Conservation (phyloP, 2,888 invertebrate species). For the Poecilobothrus nobilitatus region DNA sequence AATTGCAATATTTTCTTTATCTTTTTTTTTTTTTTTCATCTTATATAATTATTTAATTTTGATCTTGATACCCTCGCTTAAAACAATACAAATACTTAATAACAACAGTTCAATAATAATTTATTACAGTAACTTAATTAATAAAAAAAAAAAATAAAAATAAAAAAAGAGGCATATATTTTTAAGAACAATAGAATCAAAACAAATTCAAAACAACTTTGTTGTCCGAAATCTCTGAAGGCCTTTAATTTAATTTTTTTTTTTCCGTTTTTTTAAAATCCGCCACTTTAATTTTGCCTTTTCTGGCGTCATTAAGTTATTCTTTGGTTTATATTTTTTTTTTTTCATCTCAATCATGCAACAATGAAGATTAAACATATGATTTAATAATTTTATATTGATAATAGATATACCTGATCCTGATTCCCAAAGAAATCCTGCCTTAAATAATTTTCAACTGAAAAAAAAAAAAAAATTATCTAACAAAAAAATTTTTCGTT, state of each 20-base stretch:
- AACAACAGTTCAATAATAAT: neutral
- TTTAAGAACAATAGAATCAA: neutral
- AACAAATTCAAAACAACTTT: too few relatives aligned
- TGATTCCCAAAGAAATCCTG: neutral
- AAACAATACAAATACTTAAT: neutral
- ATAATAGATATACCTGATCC: neutral
- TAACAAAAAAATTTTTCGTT: neutral
- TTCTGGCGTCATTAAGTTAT: neutral
- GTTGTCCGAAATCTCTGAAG: too few relatives aligned
- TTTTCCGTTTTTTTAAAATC: neutral
- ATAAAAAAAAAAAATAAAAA: neutral
- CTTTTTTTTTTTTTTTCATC: too few relatives aligned
- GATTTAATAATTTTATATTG: too few relatives aligned
- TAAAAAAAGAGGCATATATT: neutral
- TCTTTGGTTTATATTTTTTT: too few relatives aligned
- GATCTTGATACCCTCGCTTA: neutral
- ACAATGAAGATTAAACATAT: too few relatives aligned
- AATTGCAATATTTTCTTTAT: too few relatives aligned
- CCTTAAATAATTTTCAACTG: neutral
- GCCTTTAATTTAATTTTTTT: too few relatives aligned
- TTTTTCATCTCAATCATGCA: too few relatives aligned
- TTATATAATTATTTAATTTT: neutral
- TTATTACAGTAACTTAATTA: neutral
- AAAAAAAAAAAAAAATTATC: neutral
- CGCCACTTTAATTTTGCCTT: neutral